These are phyloP conservation scores for Nylanderia fulva DNA, from an alignment of 1,140 invertebrate genomes.

Conservation along the genomic window DNA sequence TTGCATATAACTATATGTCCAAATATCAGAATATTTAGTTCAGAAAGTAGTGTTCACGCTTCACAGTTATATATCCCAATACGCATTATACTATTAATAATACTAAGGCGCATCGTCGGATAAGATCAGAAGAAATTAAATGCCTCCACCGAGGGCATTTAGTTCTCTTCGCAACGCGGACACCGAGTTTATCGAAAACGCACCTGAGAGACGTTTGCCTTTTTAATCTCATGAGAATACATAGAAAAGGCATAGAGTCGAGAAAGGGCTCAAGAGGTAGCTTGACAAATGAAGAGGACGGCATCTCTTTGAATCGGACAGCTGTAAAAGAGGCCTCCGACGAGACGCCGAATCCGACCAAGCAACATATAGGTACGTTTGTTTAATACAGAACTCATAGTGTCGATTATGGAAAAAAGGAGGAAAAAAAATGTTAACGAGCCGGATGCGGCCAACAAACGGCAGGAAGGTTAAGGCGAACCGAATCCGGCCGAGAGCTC, in stretches of 20 bases:
- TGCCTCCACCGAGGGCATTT: neutral
- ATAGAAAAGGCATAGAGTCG: slow-evolving; percentile 58
- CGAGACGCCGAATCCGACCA: slow-evolving; percentile 26
- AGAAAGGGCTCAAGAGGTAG: slow-evolving; percentile 56
- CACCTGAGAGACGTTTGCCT: slow-evolving; percentile 31
- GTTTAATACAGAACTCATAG: slow-evolving; percentile 46
- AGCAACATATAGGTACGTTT: slow-evolving; percentile 46
- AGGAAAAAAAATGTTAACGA: slow-evolving; percentile 66
- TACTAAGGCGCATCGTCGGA: neutral
- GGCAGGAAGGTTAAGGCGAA: slow-evolving; percentile 72
- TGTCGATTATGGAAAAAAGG: slow-evolving; percentile 59
- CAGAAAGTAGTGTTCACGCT: neutral
- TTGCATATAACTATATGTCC: too few relatives aligned
- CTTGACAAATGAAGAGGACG: slow-evolving; percentile 74
- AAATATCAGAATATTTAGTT: neutral
- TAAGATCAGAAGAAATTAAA: neutral
- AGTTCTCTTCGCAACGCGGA: neutral
- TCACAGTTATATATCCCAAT: neutral
- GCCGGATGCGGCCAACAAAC: slow-evolving; percentile 66
- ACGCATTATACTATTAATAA: slow-evolving; percentile 3
- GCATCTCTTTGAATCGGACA: slow-evolving; percentile 65
- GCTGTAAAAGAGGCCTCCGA: slow-evolving; percentile 57
- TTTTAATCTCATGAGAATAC: slow-evolving; percentile 58
- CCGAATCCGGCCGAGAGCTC: slow-evolving; percentile 60
- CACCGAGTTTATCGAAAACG: slow-evolving; percentile 15